phyloP scores from a whole-genome alignment of 2,888 invertebrate species.

The Alcis repandata region DNA sequence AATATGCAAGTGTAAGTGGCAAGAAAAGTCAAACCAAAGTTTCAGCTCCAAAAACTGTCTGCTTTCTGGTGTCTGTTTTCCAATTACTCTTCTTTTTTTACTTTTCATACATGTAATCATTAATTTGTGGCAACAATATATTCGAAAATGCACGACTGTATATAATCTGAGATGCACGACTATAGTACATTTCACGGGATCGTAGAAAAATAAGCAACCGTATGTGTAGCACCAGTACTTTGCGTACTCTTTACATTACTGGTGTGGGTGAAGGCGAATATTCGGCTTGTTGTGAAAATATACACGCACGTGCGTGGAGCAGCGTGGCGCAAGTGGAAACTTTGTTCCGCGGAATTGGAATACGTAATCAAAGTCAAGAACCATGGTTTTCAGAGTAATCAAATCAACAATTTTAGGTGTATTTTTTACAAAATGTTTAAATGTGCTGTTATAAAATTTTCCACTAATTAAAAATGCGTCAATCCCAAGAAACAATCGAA shows the following conservation, averaged over 20 bases:
- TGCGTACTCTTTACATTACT: conserved; percentile 60
- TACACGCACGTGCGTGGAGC: conserved; percentile 70
- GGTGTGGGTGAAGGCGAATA: conserved; percentile 80
- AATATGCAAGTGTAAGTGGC: too few relatives aligned
- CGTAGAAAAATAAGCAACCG: not conserved
- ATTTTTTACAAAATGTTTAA: too few relatives aligned
- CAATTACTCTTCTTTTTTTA: too few relatives aligned
- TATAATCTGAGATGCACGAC: not conserved
- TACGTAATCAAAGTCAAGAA: not conserved
- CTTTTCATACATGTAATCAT: too few relatives aligned
- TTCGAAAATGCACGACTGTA: not conserved
- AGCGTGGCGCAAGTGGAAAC: conserved; percentile 62
- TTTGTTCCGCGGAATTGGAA: conserved; percentile 1
- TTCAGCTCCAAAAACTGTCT: too few relatives aligned
- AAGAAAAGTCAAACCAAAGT: too few relatives aligned
- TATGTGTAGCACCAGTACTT: conserved; percentile 32
- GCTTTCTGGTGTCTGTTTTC: too few relatives aligned
- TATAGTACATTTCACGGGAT: not conserved
- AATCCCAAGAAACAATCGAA: too few relatives aligned
- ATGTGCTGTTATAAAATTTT: too few relatives aligned
- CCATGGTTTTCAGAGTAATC: not conserved
- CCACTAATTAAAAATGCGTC: too few relatives aligned
- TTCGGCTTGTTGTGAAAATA: conserved; percentile 82
- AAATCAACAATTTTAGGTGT: too few relatives aligned
- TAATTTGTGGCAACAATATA: too few relatives aligned